phyloP scores from a whole-genome alignment of 1,140 invertebrate species.

The Bombus haemorrhoidalis region DNA sequence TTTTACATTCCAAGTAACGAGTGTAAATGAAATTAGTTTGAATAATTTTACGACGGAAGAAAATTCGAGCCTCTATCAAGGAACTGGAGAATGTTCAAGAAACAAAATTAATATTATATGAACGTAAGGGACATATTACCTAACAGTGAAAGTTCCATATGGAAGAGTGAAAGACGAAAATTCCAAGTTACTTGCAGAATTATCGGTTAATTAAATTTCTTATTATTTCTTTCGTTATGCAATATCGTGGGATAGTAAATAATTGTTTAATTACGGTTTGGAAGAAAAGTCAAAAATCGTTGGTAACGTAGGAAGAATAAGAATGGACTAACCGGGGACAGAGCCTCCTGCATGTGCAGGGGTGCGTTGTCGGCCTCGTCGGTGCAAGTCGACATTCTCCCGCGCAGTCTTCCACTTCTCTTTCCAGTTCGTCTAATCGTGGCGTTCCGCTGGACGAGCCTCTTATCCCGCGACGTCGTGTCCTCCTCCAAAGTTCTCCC shows the following conservation, averaged over 20 bases:
- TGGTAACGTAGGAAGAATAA: no score
- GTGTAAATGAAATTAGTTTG: no score
- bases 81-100: no score
- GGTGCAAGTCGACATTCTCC: constrained; percentile 81
- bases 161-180: no score
- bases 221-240: neutral
- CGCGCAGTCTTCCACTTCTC: constrained; percentile 61
- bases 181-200: no score
- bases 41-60: no score
- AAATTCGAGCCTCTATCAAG: no score
- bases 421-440: constrained; percentile 55
- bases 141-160: no score
- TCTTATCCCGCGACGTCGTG: constrained; percentile 29
- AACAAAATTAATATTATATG: no score
- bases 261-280: neutral
- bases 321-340: constrained; percentile 79
- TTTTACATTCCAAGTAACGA: no score
- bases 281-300: no score
- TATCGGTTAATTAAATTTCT: neutral
- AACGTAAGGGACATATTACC: no score
- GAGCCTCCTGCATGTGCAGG: constrained; percentile 80
- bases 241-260: neutral
- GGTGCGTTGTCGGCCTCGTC: constrained; percentile 79
- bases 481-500: neutral
- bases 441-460: constrained; percentile 16